These are phyloP conservation scores for Arctopsyche grandis DNA, from an alignment of 1,140 invertebrate species.

Conservation along the genomic window DNA sequence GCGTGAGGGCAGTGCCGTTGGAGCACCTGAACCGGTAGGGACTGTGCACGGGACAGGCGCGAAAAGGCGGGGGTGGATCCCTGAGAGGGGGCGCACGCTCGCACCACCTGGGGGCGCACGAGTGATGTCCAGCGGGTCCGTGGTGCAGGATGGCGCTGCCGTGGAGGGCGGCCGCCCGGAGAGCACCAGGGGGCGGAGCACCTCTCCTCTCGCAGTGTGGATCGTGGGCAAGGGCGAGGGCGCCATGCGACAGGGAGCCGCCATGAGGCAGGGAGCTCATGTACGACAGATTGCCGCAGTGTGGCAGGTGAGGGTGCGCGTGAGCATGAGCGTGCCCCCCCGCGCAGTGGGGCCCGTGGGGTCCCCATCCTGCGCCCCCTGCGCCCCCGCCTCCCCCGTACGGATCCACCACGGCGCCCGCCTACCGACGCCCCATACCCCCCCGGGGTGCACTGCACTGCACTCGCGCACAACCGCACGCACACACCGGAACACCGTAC, in stretches of 20 bases:
- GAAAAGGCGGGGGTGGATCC: conserved; percentile 56
- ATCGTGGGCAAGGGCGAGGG: conserved; percentile 37
- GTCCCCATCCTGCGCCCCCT: conserved; percentile 38
- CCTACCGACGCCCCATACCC: conserved; percentile 14
- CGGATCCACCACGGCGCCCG: conserved; percentile 46
- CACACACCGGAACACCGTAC: background rate
- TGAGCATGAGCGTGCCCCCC: conserved; percentile 41
- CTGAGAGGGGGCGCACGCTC: conserved; percentile 46
- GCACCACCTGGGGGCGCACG: conserved; percentile 53
- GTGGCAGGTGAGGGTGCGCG: conserved; percentile 38
- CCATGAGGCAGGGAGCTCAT: conserved; percentile 50
- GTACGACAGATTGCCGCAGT: conserved; percentile 51
- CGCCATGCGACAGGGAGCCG: conserved; percentile 50
- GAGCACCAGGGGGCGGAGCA: conserved; percentile 19
- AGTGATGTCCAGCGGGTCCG: conserved; percentile 39
- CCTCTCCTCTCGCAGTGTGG: conserved; percentile 12
- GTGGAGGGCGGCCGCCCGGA: conserved; percentile 30
- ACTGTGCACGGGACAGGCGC: conserved; percentile 73
- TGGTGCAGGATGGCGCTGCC: conserved; percentile 44
- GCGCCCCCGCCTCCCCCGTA: conserved; percentile 43
- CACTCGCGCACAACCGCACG: background rate
- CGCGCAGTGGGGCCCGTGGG: conserved; percentile 42
- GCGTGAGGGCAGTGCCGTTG: conserved; percentile 63
- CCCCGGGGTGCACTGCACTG: background rate
- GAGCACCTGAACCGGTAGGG: conserved; percentile 71